Conservation (phyloP, 2,888 invertebrate species). For the Apamea crenata region DNA sequence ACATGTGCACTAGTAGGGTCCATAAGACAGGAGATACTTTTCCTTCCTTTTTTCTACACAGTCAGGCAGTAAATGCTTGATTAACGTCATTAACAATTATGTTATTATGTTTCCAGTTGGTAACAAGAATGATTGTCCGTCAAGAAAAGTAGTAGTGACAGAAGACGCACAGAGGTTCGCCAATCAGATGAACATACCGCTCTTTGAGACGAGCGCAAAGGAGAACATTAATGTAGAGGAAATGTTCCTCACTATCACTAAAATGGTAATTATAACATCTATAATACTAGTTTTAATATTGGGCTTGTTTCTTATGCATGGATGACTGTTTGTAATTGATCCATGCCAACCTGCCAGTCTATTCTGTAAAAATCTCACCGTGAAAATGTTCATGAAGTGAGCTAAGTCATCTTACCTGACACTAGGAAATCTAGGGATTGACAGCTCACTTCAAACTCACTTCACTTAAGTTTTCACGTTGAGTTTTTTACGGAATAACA, state of each 20-base stretch:
- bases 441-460: too few species aligned
- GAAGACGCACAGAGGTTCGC: slow-evolving; percentile 99
- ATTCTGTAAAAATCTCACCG: too few species aligned
- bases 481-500: too few species aligned
- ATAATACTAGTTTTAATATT: not conserved
- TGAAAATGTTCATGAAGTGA: too few species aligned
- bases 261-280: slow-evolving; percentile 83
- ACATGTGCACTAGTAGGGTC: not conserved
- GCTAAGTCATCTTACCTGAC: too few species aligned
- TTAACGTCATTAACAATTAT: not conserved
- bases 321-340: not conserved
- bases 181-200: slow-evolving; percentile 98
- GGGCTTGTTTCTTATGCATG: not conserved
- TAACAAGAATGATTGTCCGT: slow-evolving; percentile 98
- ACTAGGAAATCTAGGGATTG: too few species aligned
- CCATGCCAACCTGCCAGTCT: too few species aligned
- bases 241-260: slow-evolving; percentile 95
- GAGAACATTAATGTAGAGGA: slow-evolving; percentile 99
- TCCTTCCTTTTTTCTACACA: not conserved
- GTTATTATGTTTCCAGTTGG: slow-evolving; percentile 92
- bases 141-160: slow-evolving; percentile 98
- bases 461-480: too few species aligned
- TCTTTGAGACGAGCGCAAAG: slow-evolving; percentile 99
- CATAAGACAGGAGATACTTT: too few species aligned
- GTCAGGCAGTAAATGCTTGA: not conserved